A percentile compares a stretch with the other conserved stretches of the same genome.
phyloP scores from a whole-genome alignment of 2,888 invertebrate genomes.

The Nymphalis c-album region DNA sequence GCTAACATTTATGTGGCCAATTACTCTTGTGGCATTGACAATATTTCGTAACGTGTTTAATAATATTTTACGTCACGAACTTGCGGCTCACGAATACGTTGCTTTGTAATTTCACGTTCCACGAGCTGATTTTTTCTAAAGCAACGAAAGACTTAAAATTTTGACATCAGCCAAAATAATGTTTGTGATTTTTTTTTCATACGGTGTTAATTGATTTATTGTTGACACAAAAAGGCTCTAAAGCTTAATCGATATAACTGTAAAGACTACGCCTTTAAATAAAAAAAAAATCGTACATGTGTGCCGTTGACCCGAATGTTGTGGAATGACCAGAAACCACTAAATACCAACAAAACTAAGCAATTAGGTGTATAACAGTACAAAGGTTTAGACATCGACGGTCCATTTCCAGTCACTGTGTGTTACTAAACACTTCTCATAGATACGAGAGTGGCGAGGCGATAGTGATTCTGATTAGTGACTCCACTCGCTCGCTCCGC shows the following conservation, averaged over 20 bases:
- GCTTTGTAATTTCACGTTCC: conserved; percentile 20
- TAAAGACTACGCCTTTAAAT: conserved; percentile 34
- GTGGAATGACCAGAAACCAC: conserved; percentile 45
- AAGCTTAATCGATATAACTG: conserved; percentile 30
- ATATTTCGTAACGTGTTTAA: conserved; percentile 58
- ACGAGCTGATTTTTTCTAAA: conserved; percentile 2
- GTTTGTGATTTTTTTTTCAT: conserved; percentile 8
- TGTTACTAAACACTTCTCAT: conserved; percentile 37
- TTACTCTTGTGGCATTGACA: conserved; percentile 62
- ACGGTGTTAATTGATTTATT: conserved; percentile 19
- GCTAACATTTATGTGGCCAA: conserved; percentile 47
- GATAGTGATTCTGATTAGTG: conserved; percentile 54
- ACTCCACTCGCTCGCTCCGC: conserved; percentile 53
- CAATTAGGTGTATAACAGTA: conserved; percentile 52
- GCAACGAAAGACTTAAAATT: conserved; percentile 1
- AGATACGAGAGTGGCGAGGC: conserved; percentile 48
- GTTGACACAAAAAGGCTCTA: conserved; percentile 23
- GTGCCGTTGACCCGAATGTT: conserved; percentile 47
- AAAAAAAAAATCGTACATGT: conserved; percentile 36
- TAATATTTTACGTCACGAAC: conserved; percentile 59
- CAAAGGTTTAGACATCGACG: conserved; percentile 66
- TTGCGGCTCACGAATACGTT: conserved; percentile 42
- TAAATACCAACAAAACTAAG: conserved; percentile 51
- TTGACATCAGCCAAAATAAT: neutral
- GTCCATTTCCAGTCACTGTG: conserved; percentile 46